Percentiles rank a stretch among this genome's conserved stretches.
Evolutionary conservation across 2,888 invertebrate genomes (phyloP).

Genomic region (Clanis bilineata): DNA sequence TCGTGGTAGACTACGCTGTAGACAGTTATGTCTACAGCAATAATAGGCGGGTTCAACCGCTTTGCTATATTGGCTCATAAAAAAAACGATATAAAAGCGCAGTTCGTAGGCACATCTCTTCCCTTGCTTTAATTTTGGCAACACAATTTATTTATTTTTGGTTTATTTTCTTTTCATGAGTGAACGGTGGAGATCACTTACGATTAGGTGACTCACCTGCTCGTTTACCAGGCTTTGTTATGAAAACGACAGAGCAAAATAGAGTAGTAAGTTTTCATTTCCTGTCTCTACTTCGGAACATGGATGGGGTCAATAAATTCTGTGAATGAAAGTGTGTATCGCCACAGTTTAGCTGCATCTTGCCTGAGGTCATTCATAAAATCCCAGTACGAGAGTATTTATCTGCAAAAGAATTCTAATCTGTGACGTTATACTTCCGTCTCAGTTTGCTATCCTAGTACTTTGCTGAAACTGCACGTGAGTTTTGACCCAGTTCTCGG

Average conservation of each 20-base stretch:
- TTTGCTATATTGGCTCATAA: too few relatives aligned
- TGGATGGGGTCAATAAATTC: background rate
- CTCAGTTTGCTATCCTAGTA: background rate
- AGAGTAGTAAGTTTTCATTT: background rate
- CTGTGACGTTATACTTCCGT: background rate
- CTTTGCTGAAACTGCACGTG: conserved; percentile 1
- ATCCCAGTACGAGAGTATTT: background rate
- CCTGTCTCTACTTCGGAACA: background rate
- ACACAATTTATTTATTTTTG: too few relatives aligned
- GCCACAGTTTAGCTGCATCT: background rate
- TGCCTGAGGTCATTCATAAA: background rate
- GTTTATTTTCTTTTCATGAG: too few relatives aligned
- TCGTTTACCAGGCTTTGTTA: too few relatives aligned
- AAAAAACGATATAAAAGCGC: too few relatives aligned
- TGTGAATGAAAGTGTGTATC: background rate
- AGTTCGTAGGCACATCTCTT: too few relatives aligned
- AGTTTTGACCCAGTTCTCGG: background rate
- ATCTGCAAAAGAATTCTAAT: background rate
- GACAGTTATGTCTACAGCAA: too few relatives aligned
- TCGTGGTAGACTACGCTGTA: too few relatives aligned
- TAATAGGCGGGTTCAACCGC: too few relatives aligned
- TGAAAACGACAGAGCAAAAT: background rate
- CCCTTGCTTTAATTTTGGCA: too few relatives aligned
- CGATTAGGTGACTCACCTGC: too few relatives aligned
- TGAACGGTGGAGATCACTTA: too few relatives aligned